phyloP scores from a whole-genome alignment of 2,797 vertebrate genomes.

The Tamandua tetradactyla region DNA sequence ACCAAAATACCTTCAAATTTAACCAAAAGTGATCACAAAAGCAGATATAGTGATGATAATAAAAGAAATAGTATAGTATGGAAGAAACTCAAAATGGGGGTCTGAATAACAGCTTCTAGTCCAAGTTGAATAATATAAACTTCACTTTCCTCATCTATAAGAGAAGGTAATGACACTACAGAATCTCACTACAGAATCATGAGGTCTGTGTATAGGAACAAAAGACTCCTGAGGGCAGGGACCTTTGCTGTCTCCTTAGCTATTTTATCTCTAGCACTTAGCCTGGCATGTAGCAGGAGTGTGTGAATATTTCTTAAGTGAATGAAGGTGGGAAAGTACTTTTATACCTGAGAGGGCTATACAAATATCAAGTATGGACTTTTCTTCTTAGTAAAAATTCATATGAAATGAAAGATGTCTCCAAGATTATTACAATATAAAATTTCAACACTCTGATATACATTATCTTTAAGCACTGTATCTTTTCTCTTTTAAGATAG shows the following conservation, averaged over 20 bases:
- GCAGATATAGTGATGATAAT: background rate
- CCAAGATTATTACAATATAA: conserved; percentile 36
- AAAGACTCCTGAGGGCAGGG: background rate
- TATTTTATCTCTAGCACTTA: conserved; percentile 6
- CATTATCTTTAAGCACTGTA: conserved; percentile 34
- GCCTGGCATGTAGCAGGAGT: background rate
- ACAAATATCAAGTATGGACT: conserved; percentile 23
- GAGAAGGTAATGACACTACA: background rate
- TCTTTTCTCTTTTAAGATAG: conserved; percentile 63
- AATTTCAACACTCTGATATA: conserved; percentile 46
- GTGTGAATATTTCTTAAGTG: conserved; percentile 39
- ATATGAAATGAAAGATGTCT: conserved; percentile 41
- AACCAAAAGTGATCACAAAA: conserved; percentile 21
- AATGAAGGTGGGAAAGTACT: conserved; percentile 18
- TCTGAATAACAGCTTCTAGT: background rate
- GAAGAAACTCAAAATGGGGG: background rate
- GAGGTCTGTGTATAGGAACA: background rate
- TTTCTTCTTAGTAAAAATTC: conserved; percentile 47
- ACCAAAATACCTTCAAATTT: conserved; percentile 15
- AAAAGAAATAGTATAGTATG: background rate
- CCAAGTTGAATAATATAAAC: background rate
- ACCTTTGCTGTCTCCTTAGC: conserved; percentile 8
- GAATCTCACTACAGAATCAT: background rate
- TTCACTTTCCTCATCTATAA: conserved; percentile 21
- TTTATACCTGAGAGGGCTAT: conserved; percentile 4